Conservation (phyloP, 2,888 invertebrate species). For the Rotaria macrura region DNA sequence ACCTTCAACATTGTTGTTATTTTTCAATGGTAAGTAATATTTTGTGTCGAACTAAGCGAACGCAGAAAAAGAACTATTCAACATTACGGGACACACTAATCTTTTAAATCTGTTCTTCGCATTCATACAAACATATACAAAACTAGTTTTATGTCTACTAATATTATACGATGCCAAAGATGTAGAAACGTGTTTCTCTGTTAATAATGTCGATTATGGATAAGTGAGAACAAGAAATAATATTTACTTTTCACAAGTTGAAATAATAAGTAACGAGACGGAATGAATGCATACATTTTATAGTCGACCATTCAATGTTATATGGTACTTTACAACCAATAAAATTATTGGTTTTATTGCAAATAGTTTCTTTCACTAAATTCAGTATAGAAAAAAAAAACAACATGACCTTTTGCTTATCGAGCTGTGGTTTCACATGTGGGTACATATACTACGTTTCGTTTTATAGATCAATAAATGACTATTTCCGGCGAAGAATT, state of each 20-base stretch:
- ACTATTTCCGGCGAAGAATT: neutral
- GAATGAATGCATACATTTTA: too few species aligned
- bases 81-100: neutral
- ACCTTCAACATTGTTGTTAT: neutral
- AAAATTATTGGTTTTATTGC: too few species aligned
- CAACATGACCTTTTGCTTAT: too few species aligned
- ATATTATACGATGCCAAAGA: neutral
- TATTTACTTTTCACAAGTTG: neutral
- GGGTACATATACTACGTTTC: neutral
- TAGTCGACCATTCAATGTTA: too few species aligned
- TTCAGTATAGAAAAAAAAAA: too few species aligned
- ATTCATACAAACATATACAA: neutral
- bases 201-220: neutral
- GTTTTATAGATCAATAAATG: neutral
- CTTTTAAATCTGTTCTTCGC: neutral
- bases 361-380: too few species aligned
- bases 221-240: neutral
- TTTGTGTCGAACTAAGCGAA: neutral
- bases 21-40: neutral
- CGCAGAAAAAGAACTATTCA: neutral
- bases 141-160: neutral
- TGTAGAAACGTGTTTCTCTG: neutral
- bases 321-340: too few species aligned
- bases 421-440: too few species aligned
- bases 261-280: too few species aligned